Conservation (phyloP, 2,888 invertebrate genomes). For the Rapana venosa region DNA sequence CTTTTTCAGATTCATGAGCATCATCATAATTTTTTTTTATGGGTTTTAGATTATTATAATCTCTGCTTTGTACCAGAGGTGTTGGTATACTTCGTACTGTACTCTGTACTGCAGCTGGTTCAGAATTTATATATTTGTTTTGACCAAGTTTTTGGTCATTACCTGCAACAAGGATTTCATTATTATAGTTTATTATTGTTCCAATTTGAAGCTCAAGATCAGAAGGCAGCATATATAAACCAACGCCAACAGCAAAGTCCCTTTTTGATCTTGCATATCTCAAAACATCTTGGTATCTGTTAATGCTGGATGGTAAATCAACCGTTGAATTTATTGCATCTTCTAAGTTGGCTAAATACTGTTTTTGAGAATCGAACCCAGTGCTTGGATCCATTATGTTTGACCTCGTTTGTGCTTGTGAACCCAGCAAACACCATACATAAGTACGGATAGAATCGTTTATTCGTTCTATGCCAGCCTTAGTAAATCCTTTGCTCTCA, state of each 20-base stretch:
- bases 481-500: background rate
- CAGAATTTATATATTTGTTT: background rate
- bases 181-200: background rate
- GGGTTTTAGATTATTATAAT: no score
- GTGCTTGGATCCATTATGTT: background rate
- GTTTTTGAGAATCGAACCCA: background rate
- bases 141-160: background rate
- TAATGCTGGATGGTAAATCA: background rate
- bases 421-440: background rate
- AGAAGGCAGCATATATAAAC: background rate
- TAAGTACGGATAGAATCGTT: background rate
- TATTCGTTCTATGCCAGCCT: background rate
- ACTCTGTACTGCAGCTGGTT: no score
- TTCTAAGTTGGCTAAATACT: background rate
- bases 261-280: background rate
- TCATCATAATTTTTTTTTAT: background rate
- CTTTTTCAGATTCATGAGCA: background rate
- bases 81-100: background rate
- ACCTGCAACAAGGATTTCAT: background rate
- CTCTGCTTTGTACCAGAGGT: background rate
- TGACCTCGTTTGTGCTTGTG: background rate
- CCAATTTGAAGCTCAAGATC: background rate
- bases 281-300: background rate
- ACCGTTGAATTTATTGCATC: background rate
- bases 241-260: background rate